Evolutionary conservation across 2,797 vertebrate species (phyloP).

Genomic region (Pangasius djambal): DNA sequence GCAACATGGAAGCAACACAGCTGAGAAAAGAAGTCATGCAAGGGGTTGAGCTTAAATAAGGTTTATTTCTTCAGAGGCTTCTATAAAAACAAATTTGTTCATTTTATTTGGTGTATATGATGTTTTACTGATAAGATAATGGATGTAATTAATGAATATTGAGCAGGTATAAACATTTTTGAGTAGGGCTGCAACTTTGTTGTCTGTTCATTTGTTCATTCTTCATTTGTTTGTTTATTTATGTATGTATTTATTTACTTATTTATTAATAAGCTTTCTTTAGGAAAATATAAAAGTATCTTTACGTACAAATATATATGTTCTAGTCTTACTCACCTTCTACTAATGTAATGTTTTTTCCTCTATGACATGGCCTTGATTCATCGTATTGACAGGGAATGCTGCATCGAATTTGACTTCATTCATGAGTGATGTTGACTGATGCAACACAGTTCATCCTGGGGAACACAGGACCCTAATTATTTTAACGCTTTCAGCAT

Average conservation of each 20-base stretch:
- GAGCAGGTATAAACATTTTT: neutral
- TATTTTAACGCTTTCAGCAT: neutral
- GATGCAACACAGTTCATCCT: neutral
- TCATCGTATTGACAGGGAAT: neutral
- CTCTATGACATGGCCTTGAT: neutral
- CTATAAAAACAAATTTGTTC: neutral
- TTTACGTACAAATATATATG: neutral
- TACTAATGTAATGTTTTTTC: neutral
- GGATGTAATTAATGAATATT: neutral
- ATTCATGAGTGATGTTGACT: neutral
- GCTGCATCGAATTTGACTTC: neutral
- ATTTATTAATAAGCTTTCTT: neutral
- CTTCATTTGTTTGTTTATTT: neutral
- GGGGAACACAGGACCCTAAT: neutral
- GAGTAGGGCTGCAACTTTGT: neutral
- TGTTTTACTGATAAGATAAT: neutral
- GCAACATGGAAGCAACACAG: constrained; percentile 38
- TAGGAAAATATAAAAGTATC: neutral
- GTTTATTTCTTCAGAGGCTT: neutral
- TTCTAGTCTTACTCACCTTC: neutral
- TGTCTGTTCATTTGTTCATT: neutral
- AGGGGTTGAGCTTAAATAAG: neutral
- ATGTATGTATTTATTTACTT: neutral
- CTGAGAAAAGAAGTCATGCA: constrained; percentile 28
- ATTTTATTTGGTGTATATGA: neutral